These are phyloP conservation scores for Balearica regulorum DNA, from an alignment of 2,797 vertebrate genomes.

Conservation along the genomic window DNA sequence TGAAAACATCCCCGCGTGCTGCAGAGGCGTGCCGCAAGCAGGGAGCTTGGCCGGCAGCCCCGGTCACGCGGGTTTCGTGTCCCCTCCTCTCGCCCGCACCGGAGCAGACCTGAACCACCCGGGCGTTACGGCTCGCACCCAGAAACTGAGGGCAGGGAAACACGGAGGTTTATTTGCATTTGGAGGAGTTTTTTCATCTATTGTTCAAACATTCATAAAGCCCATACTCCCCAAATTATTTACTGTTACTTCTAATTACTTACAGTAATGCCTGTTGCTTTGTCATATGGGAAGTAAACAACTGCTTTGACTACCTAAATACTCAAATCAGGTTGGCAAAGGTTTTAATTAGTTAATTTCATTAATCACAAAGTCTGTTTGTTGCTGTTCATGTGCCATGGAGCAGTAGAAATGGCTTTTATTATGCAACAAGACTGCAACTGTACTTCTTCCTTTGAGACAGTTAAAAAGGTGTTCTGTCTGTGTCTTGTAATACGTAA, in stretches of 20 bases:
- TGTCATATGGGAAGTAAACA: background rate
- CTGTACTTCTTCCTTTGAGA: rapidly evolving
- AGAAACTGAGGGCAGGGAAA: background rate
- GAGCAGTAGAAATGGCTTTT: slow-evolving; percentile 1
- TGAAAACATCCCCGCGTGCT: background rate
- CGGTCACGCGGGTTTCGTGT: rapidly evolving
- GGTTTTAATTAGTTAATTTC: slow-evolving; percentile 13
- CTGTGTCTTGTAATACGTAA: background rate
- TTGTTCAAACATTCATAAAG: background rate
- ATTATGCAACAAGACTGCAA: background rate
- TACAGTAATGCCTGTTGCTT: background rate
- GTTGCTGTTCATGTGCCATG: background rate
- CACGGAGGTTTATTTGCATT: rapidly evolving
- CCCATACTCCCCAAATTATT: background rate
- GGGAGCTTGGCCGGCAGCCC: background rate
- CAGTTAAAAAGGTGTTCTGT: background rate
- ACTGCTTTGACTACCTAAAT: slow-evolving; percentile 30
- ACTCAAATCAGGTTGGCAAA: background rate
- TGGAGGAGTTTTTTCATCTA: background rate
- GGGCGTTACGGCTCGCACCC: rapidly evolving
- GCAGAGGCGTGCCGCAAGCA: background rate
- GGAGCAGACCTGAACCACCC: background rate
- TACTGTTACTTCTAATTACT: background rate
- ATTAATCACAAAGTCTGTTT: background rate
- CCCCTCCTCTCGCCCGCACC: background rate